Evolutionary conservation across 2,888 invertebrate genomes (phyloP).

Genomic region (Pterobdella sp.): DNA sequence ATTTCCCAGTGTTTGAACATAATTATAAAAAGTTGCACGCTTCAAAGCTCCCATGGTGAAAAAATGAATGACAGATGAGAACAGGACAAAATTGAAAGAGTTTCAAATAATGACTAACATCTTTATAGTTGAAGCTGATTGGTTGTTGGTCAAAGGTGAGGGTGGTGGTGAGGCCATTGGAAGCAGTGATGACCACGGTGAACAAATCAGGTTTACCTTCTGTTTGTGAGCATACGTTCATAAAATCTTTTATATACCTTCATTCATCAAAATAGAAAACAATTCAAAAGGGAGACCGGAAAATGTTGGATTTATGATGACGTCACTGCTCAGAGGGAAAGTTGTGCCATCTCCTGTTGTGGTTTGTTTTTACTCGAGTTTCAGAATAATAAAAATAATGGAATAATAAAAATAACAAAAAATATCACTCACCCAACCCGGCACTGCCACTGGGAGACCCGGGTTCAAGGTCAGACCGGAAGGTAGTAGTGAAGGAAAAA

Average conservation of each 20-base stretch:
- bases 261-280: too few relatives aligned
- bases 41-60: too few relatives aligned
- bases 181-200: slow-evolving; percentile 11
- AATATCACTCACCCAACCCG: slow-evolving; percentile 32
- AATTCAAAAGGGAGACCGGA: background rate
- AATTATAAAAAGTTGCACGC: too few relatives aligned
- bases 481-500: slow-evolving; percentile 30
- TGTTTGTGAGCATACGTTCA: too few relatives aligned
- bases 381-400: too few relatives aligned
- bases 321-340: too few relatives aligned
- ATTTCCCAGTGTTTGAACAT: too few relatives aligned
- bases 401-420: too few relatives aligned
- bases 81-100: background rate
- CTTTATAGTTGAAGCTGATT: background rate
- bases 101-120: slow-evolving; percentile 1
- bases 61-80: background rate
- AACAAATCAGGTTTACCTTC: slow-evolving; percentile 23
- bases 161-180: background rate
- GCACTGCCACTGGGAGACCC: slow-evolving; percentile 29
- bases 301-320: background rate
- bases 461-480: slow-evolving; percentile 35
- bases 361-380: too few relatives aligned
- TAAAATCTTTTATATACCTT: too few relatives aligned
- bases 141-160: background rate
- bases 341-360: too few relatives aligned